Evolutionary conservation across 1,140 invertebrate genomes (phyloP).

Genomic region (Parapsyche elsis): DNA sequence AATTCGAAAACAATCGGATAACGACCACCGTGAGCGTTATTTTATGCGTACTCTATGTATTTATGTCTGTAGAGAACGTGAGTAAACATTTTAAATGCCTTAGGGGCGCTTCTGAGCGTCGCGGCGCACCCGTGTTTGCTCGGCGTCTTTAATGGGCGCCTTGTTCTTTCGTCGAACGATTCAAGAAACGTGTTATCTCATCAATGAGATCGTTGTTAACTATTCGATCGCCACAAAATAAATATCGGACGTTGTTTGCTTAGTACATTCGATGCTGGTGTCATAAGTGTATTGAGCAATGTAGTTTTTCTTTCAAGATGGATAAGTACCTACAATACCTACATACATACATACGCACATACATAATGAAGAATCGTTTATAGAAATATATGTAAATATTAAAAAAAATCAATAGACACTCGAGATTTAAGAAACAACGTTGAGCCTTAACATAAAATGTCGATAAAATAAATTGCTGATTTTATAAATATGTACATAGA

Average conservation of each 20-base stretch:
- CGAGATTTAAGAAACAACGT: too few relatives aligned
- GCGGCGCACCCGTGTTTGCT: constrained; percentile 7
- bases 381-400: too few relatives aligned
- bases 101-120: not conserved
- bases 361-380: too few relatives aligned
- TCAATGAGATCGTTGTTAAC: constrained; percentile 16
- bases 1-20: constrained; percentile 29
- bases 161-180: not conserved
- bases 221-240: constrained; percentile 4
- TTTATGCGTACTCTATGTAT: not conserved
- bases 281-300: not conserved
- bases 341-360: too few relatives aligned
- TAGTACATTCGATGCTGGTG: not conserved
- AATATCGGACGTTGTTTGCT: not conserved
- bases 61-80: not conserved
- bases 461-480: too few relatives aligned
- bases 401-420: too few relatives aligned
- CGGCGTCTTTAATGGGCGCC: constrained; percentile 9
- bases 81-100: constrained; percentile 37
- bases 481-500: too few relatives aligned
- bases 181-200: constrained; percentile 27
- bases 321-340: too few relatives aligned
- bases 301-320: too few relatives aligned
- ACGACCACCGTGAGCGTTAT: constrained; percentile 35
- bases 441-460: too few relatives aligned